phyloP scores from a whole-genome alignment of 2,113 vertebrate genomes.

The Telmatochromis sp. region DNA sequence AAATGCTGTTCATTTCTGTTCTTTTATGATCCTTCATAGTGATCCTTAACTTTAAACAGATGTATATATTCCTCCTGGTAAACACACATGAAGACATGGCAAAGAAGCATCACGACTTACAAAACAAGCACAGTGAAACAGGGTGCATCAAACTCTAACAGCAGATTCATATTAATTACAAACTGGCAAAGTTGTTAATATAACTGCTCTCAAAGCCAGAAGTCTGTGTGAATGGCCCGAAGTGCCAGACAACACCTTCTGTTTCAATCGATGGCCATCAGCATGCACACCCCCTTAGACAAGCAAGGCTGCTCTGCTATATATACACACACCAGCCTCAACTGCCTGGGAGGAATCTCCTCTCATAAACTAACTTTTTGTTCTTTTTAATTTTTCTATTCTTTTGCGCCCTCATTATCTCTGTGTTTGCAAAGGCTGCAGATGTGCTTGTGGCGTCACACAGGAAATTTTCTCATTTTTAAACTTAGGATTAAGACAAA shows the following conservation, averaged over 20 bases:
- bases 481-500: constrained; percentile 36
- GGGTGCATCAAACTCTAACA: constrained; percentile 30
- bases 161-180: constrained; percentile 66
- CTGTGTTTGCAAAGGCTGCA: not conserved
- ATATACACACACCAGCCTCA: constrained; percentile 23
- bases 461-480: constrained; percentile 48
- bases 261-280: constrained; percentile 67
- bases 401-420: constrained; percentile 53
- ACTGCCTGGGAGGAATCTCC: constrained; percentile 43
- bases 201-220: constrained; percentile 65
- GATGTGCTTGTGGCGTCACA: constrained; percentile 40
- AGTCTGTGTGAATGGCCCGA: constrained; percentile 66
- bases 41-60: not conserved
- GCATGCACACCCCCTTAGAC: constrained; percentile 40
- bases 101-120: not conserved
- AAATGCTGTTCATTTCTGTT: not conserved
- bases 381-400: constrained; percentile 11
- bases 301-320: constrained; percentile 27
- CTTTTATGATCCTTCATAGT: not conserved
- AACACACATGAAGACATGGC: not conserved
- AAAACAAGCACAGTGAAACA: not conserved
- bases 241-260: constrained; percentile 77
- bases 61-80: not conserved
- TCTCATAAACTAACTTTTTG: constrained; percentile 45
- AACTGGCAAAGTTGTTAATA: constrained; percentile 69